phyloP scores from a whole-genome alignment of 2,113 vertebrate genomes.

The Aviceda subcristata region DNA sequence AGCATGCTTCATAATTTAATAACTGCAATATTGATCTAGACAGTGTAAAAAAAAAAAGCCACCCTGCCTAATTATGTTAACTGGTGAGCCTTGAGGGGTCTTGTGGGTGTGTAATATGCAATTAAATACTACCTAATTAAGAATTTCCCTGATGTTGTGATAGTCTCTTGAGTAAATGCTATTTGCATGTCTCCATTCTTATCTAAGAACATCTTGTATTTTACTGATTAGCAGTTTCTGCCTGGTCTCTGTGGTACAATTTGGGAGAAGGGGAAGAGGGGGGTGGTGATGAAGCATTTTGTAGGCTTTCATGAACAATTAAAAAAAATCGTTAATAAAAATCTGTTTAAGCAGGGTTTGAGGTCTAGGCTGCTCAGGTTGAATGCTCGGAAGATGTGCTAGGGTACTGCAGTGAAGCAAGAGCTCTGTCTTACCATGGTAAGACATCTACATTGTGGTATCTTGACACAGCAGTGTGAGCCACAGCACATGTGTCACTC shows the following conservation, averaged over 20 bases:
- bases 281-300: not conserved
- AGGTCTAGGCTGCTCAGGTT: not conserved
- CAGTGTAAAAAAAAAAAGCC: not conserved
- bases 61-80: conserved; percentile 21
- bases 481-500: not conserved
- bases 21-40: conserved; percentile 47
- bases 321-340: not conserved
- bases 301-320: not conserved
- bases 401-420: not conserved
- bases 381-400: not conserved
- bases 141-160: conserved; percentile 13
- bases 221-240: conserved; percentile 5
- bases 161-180: conserved; percentile 23
- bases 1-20: not conserved
- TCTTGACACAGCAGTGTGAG: not conserved
- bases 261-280: not conserved
- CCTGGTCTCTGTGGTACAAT: not conserved
- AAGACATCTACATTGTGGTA: not conserved
- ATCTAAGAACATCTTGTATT: not conserved
- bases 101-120: not conserved
- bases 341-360: not conserved
- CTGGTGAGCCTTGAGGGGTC: conserved; percentile 32
- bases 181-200: conserved; percentile 39
- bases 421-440: not conserved
- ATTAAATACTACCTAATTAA: conserved; percentile 56